Base-by-base conservation (phyloP, 2,888 invertebrate genomes). In the Chironomus riparius region DNA sequence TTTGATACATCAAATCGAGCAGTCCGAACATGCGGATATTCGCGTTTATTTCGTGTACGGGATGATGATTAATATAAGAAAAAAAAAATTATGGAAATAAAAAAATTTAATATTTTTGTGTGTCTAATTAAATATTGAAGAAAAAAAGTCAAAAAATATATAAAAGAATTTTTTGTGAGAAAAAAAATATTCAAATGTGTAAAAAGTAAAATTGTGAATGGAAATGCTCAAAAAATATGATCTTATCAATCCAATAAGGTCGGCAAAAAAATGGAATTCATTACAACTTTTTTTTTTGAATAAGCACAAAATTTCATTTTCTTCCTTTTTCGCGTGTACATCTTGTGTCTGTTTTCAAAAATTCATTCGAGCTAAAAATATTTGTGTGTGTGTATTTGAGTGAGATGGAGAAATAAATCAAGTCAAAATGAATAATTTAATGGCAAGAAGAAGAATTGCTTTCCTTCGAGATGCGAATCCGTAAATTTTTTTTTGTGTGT, bases 11-110 rank as follows among this genome's bases (percentile, higher is more conserved):
- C 72, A 72, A 38, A 18, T 18, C 50, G 72, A 61, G 12, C 61
- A 72, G 72, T 72, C 72, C 56, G 18, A 72, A 72, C 72, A 72
- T 72, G 72, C 22, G 72, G 72, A 62, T 72, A 62, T 28, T 24
- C 61, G 15, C 48, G 50, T 15, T 12, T 56, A 18, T 56, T 22
- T 61, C 50, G 72, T 72, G 61, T 72, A 72, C 72, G 72, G 72
- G 72, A 61, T 72, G 72, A 72, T 72, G 18, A 72, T 62, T 72
- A 72, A 72, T 72, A n/a, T 18, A 69, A 15, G 28, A 21, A n/a
- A 21, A 21, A n/a, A 21, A 21, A 10, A 72, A 24, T 71, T 48
- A 72, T 15, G 13, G 21, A 47, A 47, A 21, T 28, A 15, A n/a
- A 28, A 68, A 28, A 47, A 50, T n/a, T n/a, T 50, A 15, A 56